Evolutionary conservation across 2,888 invertebrate genomes (phyloP).

Genomic region (Drosophila rubida): DNA sequence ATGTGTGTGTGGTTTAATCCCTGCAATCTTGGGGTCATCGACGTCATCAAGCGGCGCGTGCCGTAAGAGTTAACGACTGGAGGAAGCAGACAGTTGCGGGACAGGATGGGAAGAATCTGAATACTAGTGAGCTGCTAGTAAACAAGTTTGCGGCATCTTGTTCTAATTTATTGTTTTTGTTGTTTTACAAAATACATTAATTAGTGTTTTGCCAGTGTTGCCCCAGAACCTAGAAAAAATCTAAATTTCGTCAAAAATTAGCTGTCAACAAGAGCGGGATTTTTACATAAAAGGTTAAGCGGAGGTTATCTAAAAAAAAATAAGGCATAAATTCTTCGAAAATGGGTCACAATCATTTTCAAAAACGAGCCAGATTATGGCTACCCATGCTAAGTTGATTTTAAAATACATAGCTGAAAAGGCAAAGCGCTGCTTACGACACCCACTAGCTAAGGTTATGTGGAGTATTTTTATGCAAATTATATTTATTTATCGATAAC

Average conservation of each 20-base stretch:
- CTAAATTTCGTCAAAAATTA: not conserved
- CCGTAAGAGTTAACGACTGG: slow-evolving; percentile 14
- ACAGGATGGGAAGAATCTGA: slow-evolving; percentile 24
- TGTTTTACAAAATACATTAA: not conserved
- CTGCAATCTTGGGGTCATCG: slow-evolving; percentile 23
- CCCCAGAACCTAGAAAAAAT: not conserved
- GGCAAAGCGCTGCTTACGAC: not conserved
- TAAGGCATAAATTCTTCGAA: not conserved
- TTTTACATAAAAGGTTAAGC: not conserved
- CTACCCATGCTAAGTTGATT: not conserved
- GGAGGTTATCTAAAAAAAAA: not conserved
- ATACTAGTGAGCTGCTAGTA: slow-evolving; percentile 10
- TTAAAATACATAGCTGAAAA: not conserved
- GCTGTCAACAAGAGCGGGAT: not conserved
- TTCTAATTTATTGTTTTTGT: not conserved
- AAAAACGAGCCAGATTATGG: not conserved
- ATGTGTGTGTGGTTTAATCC: slow-evolving; percentile 2
- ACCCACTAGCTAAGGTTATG: too few relatives aligned
- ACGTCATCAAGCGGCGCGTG: slow-evolving; percentile 54
- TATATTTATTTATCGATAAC: slow-evolving; percentile 51
- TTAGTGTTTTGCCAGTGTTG: not conserved
- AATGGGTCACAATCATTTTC: not conserved
- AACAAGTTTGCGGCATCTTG: slow-evolving; percentile 30
- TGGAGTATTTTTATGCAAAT: slow-evolving; percentile 23
- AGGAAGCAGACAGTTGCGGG: not conserved